Percentiles rank a stretch among this genome's conserved stretches.
phyloP scores from a whole-genome alignment of 2,113 vertebrate genomes.

The Nannobrachium achirus region DNA sequence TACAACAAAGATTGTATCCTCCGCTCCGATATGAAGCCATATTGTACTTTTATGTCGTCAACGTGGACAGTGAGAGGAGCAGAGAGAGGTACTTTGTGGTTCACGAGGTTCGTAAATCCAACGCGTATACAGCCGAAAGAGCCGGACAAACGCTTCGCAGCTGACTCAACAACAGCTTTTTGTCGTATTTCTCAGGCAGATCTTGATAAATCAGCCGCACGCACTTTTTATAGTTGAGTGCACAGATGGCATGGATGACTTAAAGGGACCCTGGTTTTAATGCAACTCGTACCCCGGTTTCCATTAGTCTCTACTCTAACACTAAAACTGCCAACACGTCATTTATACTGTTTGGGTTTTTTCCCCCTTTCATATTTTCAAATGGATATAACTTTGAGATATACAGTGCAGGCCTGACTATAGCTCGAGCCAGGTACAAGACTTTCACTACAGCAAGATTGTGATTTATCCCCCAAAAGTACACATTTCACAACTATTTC shows the following conservation, averaged over 20 bases:
- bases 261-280: conserved; percentile 25
- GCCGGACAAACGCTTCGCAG: conserved; percentile 19
- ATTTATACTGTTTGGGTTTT: neutral
- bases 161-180: conserved; percentile 29
- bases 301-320: neutral
- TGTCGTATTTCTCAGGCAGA: conserved; percentile 16
- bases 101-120: conserved; percentile 9
- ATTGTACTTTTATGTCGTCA: neutral
- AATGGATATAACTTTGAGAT: too few species aligned
- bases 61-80: neutral
- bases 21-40: neutral
- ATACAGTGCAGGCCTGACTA: too few species aligned
- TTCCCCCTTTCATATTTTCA: too few species aligned
- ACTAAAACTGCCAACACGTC: neutral
- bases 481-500: too few species aligned
- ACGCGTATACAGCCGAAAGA: neutral
- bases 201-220: neutral
- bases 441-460: too few species aligned
- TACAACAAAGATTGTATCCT: neutral
- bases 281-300: conserved; percentile 16
- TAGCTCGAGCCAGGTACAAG: too few species aligned
- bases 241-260: conserved; percentile 46
- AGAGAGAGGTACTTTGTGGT: conserved; percentile 18
- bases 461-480: too few species aligned
- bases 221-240: conserved; percentile 8